phyloP scores from a whole-genome alignment of 2,797 vertebrate species.

The Pristis pectinata region DNA sequence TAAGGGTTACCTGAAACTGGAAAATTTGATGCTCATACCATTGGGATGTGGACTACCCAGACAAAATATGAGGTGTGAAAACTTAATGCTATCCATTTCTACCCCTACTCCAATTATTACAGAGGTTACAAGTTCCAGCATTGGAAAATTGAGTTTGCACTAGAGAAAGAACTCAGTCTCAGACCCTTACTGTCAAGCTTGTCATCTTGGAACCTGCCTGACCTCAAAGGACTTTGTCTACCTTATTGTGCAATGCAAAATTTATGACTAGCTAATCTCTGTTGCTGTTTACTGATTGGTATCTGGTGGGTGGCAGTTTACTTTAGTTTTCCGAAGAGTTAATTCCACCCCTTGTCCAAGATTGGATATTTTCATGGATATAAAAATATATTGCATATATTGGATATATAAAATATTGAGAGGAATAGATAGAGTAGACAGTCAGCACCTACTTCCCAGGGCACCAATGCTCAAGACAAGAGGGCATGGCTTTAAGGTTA shows the following conservation, averaged over 20 bases:
- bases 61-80: too few relatives aligned
- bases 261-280: neutral
- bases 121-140: neutral
- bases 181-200: neutral
- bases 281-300: conserved; percentile 4
- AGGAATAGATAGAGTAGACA: too few relatives aligned
- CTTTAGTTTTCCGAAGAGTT: neutral
- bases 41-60: too few relatives aligned
- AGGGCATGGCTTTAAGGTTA: too few relatives aligned
- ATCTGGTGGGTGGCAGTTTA: neutral
- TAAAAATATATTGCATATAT: too few relatives aligned
- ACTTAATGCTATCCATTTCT: neutral
- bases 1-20: too few relatives aligned
- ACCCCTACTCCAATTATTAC: neutral
- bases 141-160: neutral
- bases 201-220: neutral
- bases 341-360: neutral
- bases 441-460: too few relatives aligned
- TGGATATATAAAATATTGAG: too few relatives aligned
- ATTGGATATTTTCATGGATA: neutral
- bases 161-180: neutral
- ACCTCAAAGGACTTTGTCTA: neutral
- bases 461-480: too few relatives aligned
- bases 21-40: too few relatives aligned
- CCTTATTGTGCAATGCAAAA: neutral